These are phyloP conservation scores for Xestia sexstrigata DNA, from an alignment of 2,888 invertebrate genomes.

Conservation along the genomic window DNA sequence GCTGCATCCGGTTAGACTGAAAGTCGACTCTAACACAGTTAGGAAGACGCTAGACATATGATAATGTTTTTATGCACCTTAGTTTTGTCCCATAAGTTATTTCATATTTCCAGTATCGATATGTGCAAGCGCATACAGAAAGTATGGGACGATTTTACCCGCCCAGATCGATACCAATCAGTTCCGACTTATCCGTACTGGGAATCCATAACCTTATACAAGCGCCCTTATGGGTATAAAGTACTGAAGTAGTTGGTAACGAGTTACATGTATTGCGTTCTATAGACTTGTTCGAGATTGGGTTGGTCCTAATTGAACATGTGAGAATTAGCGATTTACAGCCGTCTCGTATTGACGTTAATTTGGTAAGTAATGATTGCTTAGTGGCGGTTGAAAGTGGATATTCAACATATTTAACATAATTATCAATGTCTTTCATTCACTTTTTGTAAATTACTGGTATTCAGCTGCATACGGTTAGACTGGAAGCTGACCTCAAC, in stretches of 20 bases:
- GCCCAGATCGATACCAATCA: neutral
- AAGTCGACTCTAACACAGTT: neutral
- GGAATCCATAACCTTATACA: neutral
- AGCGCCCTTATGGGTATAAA: constrained; percentile 23
- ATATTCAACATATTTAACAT: neutral
- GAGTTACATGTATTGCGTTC: constrained; percentile 24
- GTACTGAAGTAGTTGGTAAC: constrained; percentile 20
- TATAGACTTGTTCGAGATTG: constrained; percentile 18
- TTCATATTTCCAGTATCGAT: too few relatives aligned
- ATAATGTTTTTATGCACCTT: neutral
- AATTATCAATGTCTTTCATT: too few relatives aligned
- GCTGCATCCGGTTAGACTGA: neutral
- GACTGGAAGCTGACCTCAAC: too few relatives aligned
- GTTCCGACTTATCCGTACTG: neutral
- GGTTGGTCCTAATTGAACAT: constrained; percentile 38
- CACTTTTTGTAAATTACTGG: too few relatives aligned
- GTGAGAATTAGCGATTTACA: constrained; percentile 12
- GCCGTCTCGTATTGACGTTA: neutral
- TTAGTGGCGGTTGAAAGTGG: neutral
- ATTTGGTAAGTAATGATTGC: constrained; percentile 1
- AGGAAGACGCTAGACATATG: neutral
- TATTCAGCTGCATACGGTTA: too few relatives aligned
- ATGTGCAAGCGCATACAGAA: neutral
- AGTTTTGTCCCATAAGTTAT: too few relatives aligned
- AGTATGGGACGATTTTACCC: neutral